Conservation (phyloP, 2,797 vertebrate genomes). For the Sylvilagus floridanus region DNA sequence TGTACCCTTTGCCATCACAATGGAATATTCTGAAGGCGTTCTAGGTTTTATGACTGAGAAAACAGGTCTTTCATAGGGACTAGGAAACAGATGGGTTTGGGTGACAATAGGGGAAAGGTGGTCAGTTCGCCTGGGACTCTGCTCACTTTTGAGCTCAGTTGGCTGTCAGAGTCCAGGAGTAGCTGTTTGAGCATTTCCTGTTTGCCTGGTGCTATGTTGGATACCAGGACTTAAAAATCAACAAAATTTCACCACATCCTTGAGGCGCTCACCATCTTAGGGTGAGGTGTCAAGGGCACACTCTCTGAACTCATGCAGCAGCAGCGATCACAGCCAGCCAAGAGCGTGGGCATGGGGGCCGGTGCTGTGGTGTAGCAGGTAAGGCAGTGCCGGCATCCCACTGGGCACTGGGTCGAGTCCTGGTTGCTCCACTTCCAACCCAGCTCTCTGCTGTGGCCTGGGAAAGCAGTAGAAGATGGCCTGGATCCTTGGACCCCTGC, state of each 20-base stretch:
- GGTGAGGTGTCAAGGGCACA: background rate
- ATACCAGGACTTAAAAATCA: background rate
- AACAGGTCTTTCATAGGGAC: background rate
- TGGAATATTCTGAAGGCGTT: background rate
- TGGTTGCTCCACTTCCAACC: too few relatives aligned
- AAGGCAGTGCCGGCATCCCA: too few relatives aligned
- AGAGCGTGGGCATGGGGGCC: fast-evolving
- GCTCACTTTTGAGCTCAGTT: background rate
- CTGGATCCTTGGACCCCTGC: too few relatives aligned
- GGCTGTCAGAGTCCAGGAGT: background rate
- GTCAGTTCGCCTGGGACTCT: background rate
- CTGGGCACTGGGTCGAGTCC: too few relatives aligned
- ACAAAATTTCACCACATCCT: background rate
- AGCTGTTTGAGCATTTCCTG: background rate
- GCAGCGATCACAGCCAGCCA: too few relatives aligned
- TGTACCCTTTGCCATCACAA: background rate
- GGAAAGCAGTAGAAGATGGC: too few relatives aligned
- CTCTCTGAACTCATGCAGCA: background rate
- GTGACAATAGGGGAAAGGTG: background rate
- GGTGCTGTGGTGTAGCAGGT: too few relatives aligned
- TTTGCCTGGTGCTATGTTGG: background rate
- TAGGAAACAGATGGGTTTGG: background rate
- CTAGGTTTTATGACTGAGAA: background rate
- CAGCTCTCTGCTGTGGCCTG: too few relatives aligned
- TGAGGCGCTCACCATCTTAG: background rate